Conservation (phyloP, 23 tunicate species). For the Botrylloides violaceus region DNA sequence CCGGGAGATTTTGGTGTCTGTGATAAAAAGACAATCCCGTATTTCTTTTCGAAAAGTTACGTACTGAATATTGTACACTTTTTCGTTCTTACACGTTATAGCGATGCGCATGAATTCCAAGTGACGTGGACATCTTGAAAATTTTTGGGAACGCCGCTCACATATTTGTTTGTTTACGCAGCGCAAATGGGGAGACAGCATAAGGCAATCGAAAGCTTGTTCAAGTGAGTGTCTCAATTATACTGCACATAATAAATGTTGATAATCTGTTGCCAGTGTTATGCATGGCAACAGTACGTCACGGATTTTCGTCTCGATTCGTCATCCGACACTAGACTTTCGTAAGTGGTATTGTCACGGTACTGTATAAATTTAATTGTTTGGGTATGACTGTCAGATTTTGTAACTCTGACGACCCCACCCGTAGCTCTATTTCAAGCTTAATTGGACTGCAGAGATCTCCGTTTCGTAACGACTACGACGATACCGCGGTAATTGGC, state of each 20-base stretch:
- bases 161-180: neutral
- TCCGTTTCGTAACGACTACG: neutral
- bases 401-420: neutral
- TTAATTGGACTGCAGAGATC: neutral
- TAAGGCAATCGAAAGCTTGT: too few relatives aligned
- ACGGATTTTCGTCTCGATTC: neutral
- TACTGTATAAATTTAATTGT: neutral
- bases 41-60: neutral
- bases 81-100: neutral
- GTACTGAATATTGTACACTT: too few relatives aligned
- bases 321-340: neutral
- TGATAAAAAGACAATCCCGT: neutral
- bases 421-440: neutral
- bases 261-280: too few relatives aligned
- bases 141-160: neutral
- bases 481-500: slow-evolving; percentile 9
- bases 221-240: too few relatives aligned
- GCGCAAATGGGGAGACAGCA: neutral
- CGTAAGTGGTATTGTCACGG: slow-evolving; percentile 2
- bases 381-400: slow-evolving; percentile 1
- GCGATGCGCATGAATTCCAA: neutral
- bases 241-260: too few relatives aligned
- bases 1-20: neutral
- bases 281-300: neutral
- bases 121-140: neutral